A percentile compares a stretch with the other conserved stretches of the same genome.
Conservation (phyloP, 2,797 vertebrate species). For the Enteromius mattozi region DNA sequence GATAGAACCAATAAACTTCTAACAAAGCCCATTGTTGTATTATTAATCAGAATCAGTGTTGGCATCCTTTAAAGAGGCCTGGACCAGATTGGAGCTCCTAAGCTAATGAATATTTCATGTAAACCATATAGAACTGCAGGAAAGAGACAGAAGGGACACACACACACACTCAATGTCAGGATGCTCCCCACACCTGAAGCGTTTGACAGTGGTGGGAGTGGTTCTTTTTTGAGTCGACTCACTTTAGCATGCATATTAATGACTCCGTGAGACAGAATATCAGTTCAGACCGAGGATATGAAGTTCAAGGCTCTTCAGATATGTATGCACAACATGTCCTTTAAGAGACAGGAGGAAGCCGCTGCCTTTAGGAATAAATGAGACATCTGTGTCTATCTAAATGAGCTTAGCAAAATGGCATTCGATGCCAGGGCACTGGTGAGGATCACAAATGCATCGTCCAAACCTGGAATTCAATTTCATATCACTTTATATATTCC, state of each 20-base stretch:
- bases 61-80: slow-evolving; percentile 45
- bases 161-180: slow-evolving; percentile 26
- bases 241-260: slow-evolving; percentile 43
- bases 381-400: slow-evolving; percentile 60
- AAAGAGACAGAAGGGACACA: background rate
- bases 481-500: slow-evolving; percentile 46
- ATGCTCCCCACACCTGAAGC: slow-evolving; percentile 25
- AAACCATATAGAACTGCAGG: background rate
- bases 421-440: slow-evolving; percentile 42
- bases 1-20: slow-evolving; percentile 45
- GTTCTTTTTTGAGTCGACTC: background rate
- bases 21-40: slow-evolving; percentile 54
- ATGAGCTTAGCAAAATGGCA: slow-evolving; percentile 55
- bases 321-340: slow-evolving; percentile 52
- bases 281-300: slow-evolving; percentile 35
- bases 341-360: slow-evolving; percentile 45
- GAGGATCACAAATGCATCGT: slow-evolving; percentile 46
- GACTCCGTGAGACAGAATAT: background rate
- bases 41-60: slow-evolving; percentile 55
- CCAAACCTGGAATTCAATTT: slow-evolving; percentile 50
- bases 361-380: slow-evolving; percentile 46
- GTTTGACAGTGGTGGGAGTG: slow-evolving; percentile 9
- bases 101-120: slow-evolving; percentile 60
- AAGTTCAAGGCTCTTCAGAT: slow-evolving; percentile 35
- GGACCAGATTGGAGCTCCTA: slow-evolving; percentile 46